Evolutionary conservation across 2,888 invertebrate genomes (phyloP).

Genomic region (Sphecodes monilicornis): DNA sequence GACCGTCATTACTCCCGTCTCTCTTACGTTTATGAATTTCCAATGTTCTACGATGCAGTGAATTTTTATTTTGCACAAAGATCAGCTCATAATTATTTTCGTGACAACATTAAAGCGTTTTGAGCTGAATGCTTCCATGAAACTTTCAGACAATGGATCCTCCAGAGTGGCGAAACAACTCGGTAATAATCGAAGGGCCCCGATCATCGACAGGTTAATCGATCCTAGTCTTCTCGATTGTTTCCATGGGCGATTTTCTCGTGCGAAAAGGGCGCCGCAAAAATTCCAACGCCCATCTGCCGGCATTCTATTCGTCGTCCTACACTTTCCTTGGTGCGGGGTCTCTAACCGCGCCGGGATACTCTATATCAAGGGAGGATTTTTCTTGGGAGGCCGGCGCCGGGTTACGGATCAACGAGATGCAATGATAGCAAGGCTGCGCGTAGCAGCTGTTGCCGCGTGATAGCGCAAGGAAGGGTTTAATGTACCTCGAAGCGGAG

Average conservation of each 20-base stretch:
- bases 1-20: too few species aligned
- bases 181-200: too few species aligned
- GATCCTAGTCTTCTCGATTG: background rate
- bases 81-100: background rate
- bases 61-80: too few species aligned
- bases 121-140: background rate
- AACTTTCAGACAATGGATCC: background rate
- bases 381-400: constrained; percentile 30
- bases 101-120: background rate
- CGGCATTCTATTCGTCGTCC: background rate
- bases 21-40: too few species aligned
- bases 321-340: background rate
- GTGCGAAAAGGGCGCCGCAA: background rate
- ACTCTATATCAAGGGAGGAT: constrained; percentile 47
- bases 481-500: constrained; percentile 74
- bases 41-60: too few species aligned
- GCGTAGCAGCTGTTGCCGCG: constrained; percentile 83
- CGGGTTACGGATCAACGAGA: constrained; percentile 65
- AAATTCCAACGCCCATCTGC: background rate
- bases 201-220: background rate
- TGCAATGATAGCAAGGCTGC: constrained; percentile 77
- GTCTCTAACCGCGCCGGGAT: background rate
- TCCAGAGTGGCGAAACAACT: too few species aligned
- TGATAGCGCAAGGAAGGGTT: constrained; percentile 79
- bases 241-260: background rate